These are phyloP conservation scores for Allobates femoralis DNA, from an alignment of 2,797 vertebrate genomes.

Conservation along the genomic window DNA sequence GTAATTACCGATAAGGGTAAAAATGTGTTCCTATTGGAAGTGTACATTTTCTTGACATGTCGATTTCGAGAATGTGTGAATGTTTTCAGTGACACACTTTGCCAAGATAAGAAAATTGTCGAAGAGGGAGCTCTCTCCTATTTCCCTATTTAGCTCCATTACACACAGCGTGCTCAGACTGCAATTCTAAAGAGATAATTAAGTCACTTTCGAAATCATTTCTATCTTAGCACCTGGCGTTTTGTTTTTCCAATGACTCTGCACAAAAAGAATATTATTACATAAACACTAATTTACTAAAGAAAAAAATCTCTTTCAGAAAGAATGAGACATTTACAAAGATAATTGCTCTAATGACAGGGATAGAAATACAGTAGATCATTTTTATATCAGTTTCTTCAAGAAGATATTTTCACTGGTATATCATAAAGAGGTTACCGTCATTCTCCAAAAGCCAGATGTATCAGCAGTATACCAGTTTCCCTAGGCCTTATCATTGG, in stretches of 20 bases:
- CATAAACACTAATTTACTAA: constrained; percentile 28
- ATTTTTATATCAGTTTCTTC: background rate
- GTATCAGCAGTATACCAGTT: background rate
- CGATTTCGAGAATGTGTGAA: background rate
- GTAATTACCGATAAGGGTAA: background rate
- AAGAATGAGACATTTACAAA: constrained; percentile 21
- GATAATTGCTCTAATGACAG: constrained; percentile 14
- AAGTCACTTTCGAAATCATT: constrained; percentile 45
- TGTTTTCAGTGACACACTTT: background rate
- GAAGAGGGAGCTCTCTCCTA: background rate
- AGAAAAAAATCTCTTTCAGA: constrained; percentile 15
- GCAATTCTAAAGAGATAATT: constrained; percentile 46
- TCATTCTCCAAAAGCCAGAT: background rate
- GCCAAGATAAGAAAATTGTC: constrained; percentile 15
- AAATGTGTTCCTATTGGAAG: background rate
- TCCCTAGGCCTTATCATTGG: background rate
- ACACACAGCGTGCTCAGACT: background rate
- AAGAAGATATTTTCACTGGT: background rate
- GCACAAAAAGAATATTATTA: constrained; percentile 20
- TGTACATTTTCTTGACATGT: background rate
- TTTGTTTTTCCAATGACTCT: constrained; percentile 44
- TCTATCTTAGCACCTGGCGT: constrained; percentile 51
- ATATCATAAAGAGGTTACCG: background rate
- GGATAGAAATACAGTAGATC: background rate
- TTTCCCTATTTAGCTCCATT: constrained; percentile 11